Evolutionary conservation across 1,140 invertebrate species (phyloP).

Genomic region (Triops longicaudatus): DNA sequence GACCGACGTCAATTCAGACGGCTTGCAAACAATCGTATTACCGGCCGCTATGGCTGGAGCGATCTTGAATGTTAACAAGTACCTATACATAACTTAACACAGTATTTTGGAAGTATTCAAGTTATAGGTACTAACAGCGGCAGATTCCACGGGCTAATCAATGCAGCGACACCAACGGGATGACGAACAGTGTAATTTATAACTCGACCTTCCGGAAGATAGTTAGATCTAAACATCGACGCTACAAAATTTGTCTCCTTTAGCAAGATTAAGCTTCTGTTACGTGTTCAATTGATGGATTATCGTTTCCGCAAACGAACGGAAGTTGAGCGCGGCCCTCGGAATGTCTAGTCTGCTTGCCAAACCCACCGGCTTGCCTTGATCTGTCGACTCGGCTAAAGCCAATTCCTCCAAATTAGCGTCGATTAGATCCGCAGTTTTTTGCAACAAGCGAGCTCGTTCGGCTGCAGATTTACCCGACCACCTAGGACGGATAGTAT

Average conservation of each 20-base stretch:
- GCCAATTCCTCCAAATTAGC: conserved; percentile 45
- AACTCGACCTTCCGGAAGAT: conserved; percentile 37
- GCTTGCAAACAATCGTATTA: conserved; percentile 53
- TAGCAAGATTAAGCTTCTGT: conserved; percentile 25
- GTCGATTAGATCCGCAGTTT: conserved; percentile 49
- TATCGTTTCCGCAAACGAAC: conserved; percentile 47
- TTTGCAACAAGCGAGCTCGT: conserved; percentile 38
- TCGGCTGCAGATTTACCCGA: conserved; percentile 34
- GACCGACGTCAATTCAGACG: conserved; percentile 52
- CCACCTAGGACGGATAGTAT: conserved; percentile 37
- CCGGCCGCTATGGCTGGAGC: conserved; percentile 48
- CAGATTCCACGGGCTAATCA: conserved; percentile 54
- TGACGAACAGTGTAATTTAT: conserved; percentile 47
- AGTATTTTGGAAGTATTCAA: not conserved
- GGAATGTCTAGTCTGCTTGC: conserved; percentile 49
- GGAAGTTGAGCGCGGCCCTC: conserved; percentile 48
- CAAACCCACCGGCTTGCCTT: conserved; percentile 50
- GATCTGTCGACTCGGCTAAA: conserved; percentile 47
- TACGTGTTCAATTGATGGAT: conserved; percentile 36
- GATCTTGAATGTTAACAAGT: conserved; percentile 48
- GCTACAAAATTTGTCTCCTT: not conserved
- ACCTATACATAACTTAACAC: not conserved
- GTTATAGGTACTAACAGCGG: conserved; percentile 43
- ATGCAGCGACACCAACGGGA: conserved; percentile 49
- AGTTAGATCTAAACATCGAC: conserved; percentile 35